Base-by-base conservation (phyloP, 2,113 vertebrate species). In the Lampris incognitus region DNA sequence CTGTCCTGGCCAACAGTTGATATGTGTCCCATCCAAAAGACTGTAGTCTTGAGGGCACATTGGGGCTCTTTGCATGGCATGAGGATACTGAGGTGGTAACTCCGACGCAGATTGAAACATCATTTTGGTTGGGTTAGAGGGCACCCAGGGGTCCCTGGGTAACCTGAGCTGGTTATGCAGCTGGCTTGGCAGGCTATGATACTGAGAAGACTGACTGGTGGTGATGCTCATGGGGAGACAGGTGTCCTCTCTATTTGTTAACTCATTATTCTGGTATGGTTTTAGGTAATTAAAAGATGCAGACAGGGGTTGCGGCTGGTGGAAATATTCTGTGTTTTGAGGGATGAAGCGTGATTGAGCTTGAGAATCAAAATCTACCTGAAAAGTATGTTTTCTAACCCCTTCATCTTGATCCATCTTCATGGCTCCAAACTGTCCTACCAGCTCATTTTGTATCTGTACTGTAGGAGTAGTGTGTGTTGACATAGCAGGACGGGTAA, bases 381-480 rank as follows among this genome's bases (percentile, higher is more conserved):
- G 74, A 41, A 75, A 74, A 38, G 41, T 46, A 49, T 75, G 82
- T 46, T 78, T 81, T 38, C 72, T 83, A 39, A 38, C 51, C n/a
- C n/a, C 72, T 59, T 46, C 61, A 8, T 83, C 79, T 79, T 68
- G 60, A 67, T 77, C 49, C 37, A 59, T 85, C 73, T 90, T 79
- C 71, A 58, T n/a, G 1, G 59, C 51, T 76, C 68, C 78, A 37
- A 82, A 70, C 62, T 88, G 87, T 69, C 52, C 78, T 37, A 62
- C 39, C 59, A 80, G 54, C 36, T 89, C 87, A 79, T 79, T 93
- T 36, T 78, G 84, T 44, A 71, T 85, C 52, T 78, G 79, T 41
- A 79, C 69, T 6, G 66, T 72, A 6, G 79, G 68, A 69, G 57
- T 40, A 62, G 63, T 83, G 68, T 86, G 72, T 58, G 76, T 71